Evolutionary conservation across 2,888 invertebrate species (phyloP).

Genomic region (Thera britannica): DNA sequence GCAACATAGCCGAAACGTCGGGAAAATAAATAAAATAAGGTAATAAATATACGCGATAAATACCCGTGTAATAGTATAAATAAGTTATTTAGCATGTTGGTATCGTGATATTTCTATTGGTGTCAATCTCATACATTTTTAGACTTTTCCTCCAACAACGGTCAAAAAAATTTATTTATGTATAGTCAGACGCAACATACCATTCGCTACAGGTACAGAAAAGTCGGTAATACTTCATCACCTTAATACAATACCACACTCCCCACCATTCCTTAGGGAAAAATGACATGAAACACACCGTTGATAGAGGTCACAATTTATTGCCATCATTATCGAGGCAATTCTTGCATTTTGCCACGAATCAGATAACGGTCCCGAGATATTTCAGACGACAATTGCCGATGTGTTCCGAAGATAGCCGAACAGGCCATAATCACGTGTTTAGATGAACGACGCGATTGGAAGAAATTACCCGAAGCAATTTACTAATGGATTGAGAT

Average conservation of each 20-base stretch:
- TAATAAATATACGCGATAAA: too few relatives aligned
- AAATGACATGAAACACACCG: conserved; percentile 52
- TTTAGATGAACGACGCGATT: conserved; percentile 40
- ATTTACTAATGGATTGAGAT: conserved; percentile 43
- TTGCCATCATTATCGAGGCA: conserved; percentile 60
- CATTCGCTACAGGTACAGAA: too few relatives aligned
- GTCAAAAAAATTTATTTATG: too few relatives aligned
- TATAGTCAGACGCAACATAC: too few relatives aligned
- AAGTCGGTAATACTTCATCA: background rate
- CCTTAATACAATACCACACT: background rate
- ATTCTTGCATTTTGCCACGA: conserved; percentile 64
- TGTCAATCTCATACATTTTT: too few relatives aligned
- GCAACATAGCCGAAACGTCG: too few relatives aligned
- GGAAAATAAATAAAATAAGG: too few relatives aligned
- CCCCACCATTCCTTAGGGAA: conserved; percentile 34
- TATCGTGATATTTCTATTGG: too few relatives aligned
- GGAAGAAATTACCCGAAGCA: conserved; percentile 43
- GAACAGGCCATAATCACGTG: conserved; percentile 58
- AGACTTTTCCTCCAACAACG: too few relatives aligned
- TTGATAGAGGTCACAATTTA: conserved; percentile 63
- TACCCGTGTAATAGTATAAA: too few relatives aligned
- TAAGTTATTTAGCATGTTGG: too few relatives aligned
- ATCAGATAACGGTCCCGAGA: conserved; percentile 51
- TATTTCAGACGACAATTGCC: conserved; percentile 56
- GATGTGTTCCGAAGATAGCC: conserved; percentile 61